A percentile compares a stretch with the other conserved stretches of the same genome.
Conservation (phyloP, 2,113 vertebrate species). For the Anseranas semipalmata region DNA sequence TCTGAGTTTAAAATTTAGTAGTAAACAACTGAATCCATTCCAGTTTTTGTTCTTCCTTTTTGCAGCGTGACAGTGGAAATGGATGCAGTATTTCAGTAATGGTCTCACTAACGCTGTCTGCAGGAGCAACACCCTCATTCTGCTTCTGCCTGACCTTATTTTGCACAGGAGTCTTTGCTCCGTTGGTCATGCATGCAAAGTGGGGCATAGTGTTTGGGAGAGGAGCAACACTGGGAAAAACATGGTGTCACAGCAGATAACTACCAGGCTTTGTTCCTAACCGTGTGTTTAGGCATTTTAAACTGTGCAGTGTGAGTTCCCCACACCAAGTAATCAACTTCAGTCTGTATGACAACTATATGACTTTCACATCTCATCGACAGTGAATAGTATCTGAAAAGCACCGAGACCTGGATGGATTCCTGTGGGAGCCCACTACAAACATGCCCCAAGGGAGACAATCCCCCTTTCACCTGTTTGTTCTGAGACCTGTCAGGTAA, state of each 20-base stretch:
- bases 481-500: background rate
- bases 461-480: background rate
- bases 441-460: rapidly evolving
- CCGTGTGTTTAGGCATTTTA: background rate
- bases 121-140: background rate
- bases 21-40: background rate
- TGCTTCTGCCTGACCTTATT: background rate
- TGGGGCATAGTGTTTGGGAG: rapidly evolving
- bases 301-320: background rate
- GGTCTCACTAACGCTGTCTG: background rate
- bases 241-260: background rate
- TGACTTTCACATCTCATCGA: background rate
- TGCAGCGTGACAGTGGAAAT: background rate
- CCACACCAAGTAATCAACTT: background rate
- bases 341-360: rapidly evolving
- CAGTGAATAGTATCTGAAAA: background rate
- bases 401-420: background rate
- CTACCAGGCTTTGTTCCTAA: background rate
- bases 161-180: background rate
- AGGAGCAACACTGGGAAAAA: background rate
- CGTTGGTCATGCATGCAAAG: rapidly evolving
- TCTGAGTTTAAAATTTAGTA: background rate
- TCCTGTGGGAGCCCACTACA: background rate
- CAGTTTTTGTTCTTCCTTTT: background rate
- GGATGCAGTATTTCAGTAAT: background rate